A percentile compares a stretch with the other conserved stretches of the same genome.
Conservation (phyloP, 2,888 invertebrate genomes). For the Ferdinandea cuprea region DNA sequence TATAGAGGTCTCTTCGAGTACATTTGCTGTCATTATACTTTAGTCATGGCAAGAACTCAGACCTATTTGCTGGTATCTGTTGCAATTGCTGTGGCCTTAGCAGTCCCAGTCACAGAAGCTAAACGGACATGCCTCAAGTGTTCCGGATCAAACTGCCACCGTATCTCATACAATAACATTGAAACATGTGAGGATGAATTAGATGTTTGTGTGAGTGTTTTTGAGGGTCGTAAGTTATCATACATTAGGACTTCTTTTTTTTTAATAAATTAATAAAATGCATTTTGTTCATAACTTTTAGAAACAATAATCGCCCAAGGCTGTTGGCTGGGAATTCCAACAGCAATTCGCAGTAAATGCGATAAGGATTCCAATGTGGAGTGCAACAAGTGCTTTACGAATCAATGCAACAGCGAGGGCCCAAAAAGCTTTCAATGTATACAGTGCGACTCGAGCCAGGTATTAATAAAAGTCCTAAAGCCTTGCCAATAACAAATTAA, state of each 20-base stretch:
- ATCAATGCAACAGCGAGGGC: constrained; percentile 77
- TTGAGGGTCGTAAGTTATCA: constrained; percentile 73
- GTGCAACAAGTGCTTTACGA: constrained; percentile 70
- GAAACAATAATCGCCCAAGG: constrained; percentile 77
- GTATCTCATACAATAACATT: constrained; percentile 73
- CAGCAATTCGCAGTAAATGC: constrained; percentile 64
- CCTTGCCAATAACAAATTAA: no score
- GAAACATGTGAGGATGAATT: constrained; percentile 76
- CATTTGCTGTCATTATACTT: constrained; percentile 15
- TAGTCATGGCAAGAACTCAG: constrained; percentile 54
- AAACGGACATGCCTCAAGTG: constrained; percentile 76
- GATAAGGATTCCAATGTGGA: constrained; percentile 46
- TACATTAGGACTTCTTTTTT: not conserved
- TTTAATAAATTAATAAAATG: not conserved
- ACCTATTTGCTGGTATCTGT: constrained; percentile 9
- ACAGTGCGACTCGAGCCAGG: constrained; percentile 77
- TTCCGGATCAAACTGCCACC: constrained; percentile 77
- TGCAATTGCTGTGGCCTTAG: constrained; percentile 1
- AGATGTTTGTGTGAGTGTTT: constrained; percentile 78
- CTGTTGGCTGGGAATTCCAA: constrained; percentile 74
- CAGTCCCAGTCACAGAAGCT: constrained; percentile 59
- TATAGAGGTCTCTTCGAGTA: constrained; percentile 12
- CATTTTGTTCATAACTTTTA: constrained; percentile 15
- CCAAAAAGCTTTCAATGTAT: constrained; percentile 75
- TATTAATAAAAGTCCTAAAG: constrained; percentile 47